phyloP scores from a whole-genome alignment of 2,888 invertebrate genomes.

The Hypsopygia costalis region DNA sequence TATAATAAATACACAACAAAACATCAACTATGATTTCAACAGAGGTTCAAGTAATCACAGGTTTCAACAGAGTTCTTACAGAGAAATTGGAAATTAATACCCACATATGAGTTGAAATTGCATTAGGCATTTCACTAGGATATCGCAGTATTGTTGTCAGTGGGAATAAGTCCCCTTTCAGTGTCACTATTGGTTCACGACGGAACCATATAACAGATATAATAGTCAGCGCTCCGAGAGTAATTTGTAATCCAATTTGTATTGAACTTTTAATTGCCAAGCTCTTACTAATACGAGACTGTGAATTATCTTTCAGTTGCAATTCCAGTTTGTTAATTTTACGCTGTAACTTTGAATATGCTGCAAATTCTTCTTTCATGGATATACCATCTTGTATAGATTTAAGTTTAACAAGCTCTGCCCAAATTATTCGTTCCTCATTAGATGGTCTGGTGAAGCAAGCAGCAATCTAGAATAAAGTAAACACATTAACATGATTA shows the following conservation, averaged over 20 bases:
- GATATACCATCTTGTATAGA: constrained; percentile 68
- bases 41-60: too few relatives aligned
- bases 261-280: constrained; percentile 59
- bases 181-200: constrained; percentile 59
- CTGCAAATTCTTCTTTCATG: constrained; percentile 81
- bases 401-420: constrained; percentile 60
- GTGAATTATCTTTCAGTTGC: constrained; percentile 59
- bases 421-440: constrained; percentile 59
- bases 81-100: constrained; percentile 68
- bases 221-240: constrained; percentile 48
- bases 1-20: not conserved
- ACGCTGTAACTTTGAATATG: constrained; percentile 80
- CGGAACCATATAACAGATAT: constrained; percentile 65
- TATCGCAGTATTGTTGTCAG: constrained; percentile 58
- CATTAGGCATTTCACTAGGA: constrained; percentile 62
- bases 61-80: constrained; percentile 58
- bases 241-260: constrained; percentile 50
- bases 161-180: constrained; percentile 63
- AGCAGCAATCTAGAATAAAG: constrained; percentile 60
- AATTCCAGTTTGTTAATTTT: constrained; percentile 77
- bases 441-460: constrained; percentile 67
- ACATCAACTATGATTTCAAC: constrained; percentile 12
- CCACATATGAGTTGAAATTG: constrained; percentile 70
- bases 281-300: constrained; percentile 54
- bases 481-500: not conserved